Percentiles rank a stretch among this genome's conserved stretches.
Conservation (phyloP, 2,797 vertebrate genomes). For the Centropyge bicolor region DNA sequence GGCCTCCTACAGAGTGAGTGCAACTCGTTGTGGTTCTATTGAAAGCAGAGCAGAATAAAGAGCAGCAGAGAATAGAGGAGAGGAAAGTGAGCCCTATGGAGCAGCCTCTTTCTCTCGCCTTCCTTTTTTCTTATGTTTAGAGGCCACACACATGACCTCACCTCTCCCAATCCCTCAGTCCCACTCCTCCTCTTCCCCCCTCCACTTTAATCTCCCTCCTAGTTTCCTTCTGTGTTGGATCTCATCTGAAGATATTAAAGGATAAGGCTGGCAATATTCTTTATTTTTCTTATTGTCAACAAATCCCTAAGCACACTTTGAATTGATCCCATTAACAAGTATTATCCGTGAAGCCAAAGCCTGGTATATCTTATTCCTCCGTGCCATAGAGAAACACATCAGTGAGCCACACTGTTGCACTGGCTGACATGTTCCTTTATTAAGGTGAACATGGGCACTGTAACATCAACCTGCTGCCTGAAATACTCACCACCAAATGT, state of each 20-base stretch:
- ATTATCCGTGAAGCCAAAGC: background rate
- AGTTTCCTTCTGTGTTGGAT: slow-evolving; percentile 30
- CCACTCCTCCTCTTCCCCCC: slow-evolving; percentile 18
- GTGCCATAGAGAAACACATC: background rate
- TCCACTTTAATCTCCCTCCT: slow-evolving; percentile 38
- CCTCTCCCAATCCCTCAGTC: slow-evolving; percentile 20
- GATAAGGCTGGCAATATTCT: background rate
- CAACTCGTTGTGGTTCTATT: slow-evolving; percentile 49
- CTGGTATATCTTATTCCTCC: background rate
- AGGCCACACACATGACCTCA: slow-evolving; percentile 51
- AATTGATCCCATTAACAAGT: background rate
- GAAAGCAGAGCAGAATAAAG: slow-evolving; percentile 59
- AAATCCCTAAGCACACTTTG: background rate
- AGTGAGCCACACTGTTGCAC: background rate
- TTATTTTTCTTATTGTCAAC: background rate
- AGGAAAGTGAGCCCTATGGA: slow-evolving; percentile 24
- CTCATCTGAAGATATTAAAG: slow-evolving; percentile 6
- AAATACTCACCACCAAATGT: background rate
- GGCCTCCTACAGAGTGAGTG: slow-evolving; percentile 62
- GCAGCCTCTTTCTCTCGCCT: slow-evolving; percentile 5
- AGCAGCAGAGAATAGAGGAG: slow-evolving; percentile 47
- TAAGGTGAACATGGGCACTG: background rate
- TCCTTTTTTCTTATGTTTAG: slow-evolving; percentile 46
- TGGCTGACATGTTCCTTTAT: background rate
- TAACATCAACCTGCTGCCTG: background rate